These are phyloP conservation scores for Cheirogaleus medius DNA, from an alignment of 2,113 vertebrate species.

Conservation along the genomic window DNA sequence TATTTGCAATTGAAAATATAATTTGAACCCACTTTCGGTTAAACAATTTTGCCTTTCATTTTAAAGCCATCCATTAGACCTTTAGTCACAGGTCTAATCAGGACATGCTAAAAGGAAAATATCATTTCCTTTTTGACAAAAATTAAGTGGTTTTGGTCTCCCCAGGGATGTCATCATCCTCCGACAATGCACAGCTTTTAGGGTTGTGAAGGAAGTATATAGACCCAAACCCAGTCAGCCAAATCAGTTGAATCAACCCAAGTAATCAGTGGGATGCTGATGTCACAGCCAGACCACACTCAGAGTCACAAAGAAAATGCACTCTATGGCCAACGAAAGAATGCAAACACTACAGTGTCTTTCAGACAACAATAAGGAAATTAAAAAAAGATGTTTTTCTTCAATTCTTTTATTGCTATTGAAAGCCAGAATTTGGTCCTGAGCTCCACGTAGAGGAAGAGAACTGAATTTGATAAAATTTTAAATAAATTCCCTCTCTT, in stretches of 20 bases:
- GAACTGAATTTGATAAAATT: constrained; percentile 21
- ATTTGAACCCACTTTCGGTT: background rate
- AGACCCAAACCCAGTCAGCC: background rate
- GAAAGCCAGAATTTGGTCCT: background rate
- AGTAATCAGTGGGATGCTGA: background rate
- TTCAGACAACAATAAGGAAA: background rate
- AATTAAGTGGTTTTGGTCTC: constrained; percentile 44
- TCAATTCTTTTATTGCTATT: background rate
- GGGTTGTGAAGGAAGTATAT: background rate
- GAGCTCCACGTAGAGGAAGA: constrained; percentile 18
- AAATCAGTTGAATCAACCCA: background rate
- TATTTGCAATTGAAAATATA: background rate
- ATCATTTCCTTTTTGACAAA: constrained; percentile 58
- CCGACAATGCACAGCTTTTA: background rate
- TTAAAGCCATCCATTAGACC: background rate
- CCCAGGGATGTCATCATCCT: background rate
- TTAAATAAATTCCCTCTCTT: constrained; percentile 19
- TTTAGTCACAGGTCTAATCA: background rate
- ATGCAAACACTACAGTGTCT: background rate
- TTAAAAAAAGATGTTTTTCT: constrained; percentile 2
- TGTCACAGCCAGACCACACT: constrained; percentile 27
- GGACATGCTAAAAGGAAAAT: constrained; percentile 35
- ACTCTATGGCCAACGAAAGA: background rate
- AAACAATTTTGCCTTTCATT: constrained; percentile 38
- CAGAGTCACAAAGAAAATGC: background rate